phyloP scores from a whole-genome alignment of 2,888 invertebrate species.

The Pharmacophagus antenor region DNA sequence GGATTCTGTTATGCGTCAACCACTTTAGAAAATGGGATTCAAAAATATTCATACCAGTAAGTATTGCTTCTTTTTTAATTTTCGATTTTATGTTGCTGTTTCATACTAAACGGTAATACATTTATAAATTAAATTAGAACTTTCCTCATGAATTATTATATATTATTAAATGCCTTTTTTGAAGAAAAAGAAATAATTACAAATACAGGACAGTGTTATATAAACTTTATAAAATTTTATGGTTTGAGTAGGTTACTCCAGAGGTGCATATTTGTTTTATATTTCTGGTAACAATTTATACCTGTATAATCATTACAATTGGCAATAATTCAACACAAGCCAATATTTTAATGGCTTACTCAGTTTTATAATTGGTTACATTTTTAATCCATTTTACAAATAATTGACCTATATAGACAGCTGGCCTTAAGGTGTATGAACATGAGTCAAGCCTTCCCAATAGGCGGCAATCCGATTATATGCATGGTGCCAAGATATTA shows the following conservation, averaged over 20 bases:
- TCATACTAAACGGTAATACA: background rate
- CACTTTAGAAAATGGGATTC: conserved; percentile 81
- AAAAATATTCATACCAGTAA: conserved; percentile 90
- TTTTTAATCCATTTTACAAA: conserved; percentile 61
- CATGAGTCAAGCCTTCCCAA: conserved; percentile 80
- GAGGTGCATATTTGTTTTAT: conserved; percentile 38
- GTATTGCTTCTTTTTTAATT: conserved; percentile 42
- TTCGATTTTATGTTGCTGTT: background rate
- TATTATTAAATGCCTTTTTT: background rate
- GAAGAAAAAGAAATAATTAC: background rate
- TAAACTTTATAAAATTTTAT: background rate
- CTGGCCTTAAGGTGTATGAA: conserved; percentile 81
- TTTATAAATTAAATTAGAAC: background rate
- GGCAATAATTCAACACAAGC: conserved; percentile 69
- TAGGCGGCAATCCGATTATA: conserved; percentile 52
- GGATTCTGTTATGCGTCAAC: conserved; percentile 93
- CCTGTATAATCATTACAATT: conserved; percentile 41
- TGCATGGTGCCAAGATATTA: conserved; percentile 64
- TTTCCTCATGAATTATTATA: background rate
- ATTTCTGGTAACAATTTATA: conserved; percentile 1
- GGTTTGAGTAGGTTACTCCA: conserved; percentile 13
- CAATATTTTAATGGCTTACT: conserved; percentile 37
- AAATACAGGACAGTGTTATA: background rate
- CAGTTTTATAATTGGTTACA: conserved; percentile 40
- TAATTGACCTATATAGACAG: conserved; percentile 66